A percentile compares a stretch with the other conserved stretches of the same genome.
Conservation (phyloP, 2,797 vertebrate species). For the Avahi laniger region DNA sequence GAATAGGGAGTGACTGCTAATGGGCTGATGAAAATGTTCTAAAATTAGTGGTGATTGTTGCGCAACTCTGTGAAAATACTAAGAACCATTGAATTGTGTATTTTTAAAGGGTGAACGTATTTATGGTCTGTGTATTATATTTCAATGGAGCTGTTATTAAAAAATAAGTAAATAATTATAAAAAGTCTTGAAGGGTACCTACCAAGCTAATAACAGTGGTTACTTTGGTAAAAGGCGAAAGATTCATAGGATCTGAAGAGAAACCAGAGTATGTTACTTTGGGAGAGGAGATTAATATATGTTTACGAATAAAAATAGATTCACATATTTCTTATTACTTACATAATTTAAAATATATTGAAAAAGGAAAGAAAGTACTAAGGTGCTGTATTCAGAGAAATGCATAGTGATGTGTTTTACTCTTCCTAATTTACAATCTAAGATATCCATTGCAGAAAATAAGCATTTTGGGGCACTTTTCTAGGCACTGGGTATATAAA, state of each 20-base stretch:
- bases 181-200: not conserved
- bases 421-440: not conserved
- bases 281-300: not conserved
- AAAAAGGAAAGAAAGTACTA: not conserved
- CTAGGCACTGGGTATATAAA: not conserved
- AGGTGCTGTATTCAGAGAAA: not conserved
- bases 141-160: not conserved
- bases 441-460: not conserved
- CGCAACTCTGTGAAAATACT: not conserved
- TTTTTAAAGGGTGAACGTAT: not conserved
- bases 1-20: not conserved
- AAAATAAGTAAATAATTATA: not conserved
- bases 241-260: no score
- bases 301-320: not conserved
- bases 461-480: not conserved
- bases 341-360: conserved; percentile 7
- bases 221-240: no score
- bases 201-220: not conserved
- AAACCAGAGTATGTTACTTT: no score
- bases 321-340: not conserved
- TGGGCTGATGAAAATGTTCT: not conserved
- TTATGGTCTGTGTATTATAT: not conserved
- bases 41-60: not conserved
- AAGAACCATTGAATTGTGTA: not conserved
- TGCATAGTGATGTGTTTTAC: not conserved